These are phyloP conservation scores for Psilopsiagon aymara DNA, from an alignment of 2,113 vertebrate genomes.

Conservation along the genomic window DNA sequence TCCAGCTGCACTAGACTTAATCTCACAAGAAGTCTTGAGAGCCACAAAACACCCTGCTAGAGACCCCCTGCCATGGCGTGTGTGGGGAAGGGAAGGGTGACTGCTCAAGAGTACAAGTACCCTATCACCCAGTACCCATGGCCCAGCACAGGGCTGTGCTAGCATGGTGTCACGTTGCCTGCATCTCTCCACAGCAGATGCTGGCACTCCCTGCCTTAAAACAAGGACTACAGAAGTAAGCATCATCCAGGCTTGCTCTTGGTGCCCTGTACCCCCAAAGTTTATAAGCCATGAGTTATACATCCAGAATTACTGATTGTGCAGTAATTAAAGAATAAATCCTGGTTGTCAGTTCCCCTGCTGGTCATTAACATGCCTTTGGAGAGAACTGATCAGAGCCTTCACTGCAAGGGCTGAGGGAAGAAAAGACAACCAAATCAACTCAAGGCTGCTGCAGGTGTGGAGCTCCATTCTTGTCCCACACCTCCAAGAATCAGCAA, in stretches of 20 bases:
- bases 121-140: neutral
- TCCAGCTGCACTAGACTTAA: neutral
- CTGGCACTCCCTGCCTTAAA: neutral
- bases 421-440: neutral
- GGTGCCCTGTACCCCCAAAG: neutral
- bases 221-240: neutral
- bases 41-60: neutral
- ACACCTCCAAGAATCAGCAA: neutral
- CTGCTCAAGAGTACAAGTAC: neutral
- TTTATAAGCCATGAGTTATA: neutral
- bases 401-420: neutral
- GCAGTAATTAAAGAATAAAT: neutral
- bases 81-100: neutral
- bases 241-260: neutral
- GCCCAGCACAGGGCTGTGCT: neutral
- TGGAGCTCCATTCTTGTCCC: neutral
- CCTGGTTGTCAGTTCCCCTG: neutral
- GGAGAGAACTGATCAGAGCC: neutral
- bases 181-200: neutral
- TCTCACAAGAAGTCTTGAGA: neutral
- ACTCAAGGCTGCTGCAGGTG: neutral
- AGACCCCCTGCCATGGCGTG: rapidly evolving
- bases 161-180: rapidly evolving
- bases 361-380: neutral
- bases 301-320: neutral